Evolutionary conservation across 2,888 invertebrate genomes (phyloP).

Genomic region (Strigamia maritima): DNA sequence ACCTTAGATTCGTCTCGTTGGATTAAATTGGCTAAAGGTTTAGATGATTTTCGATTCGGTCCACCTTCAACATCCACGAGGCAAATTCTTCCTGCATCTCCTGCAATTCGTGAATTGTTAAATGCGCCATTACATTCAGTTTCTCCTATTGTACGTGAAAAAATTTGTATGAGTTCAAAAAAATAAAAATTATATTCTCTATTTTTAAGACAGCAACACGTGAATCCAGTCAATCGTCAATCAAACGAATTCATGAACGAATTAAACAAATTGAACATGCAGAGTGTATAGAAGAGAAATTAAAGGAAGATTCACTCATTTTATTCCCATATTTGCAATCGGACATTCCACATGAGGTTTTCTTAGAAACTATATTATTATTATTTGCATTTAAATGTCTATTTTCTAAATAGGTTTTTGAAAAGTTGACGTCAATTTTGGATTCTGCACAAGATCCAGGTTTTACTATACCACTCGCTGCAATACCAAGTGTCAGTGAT

Average conservation of each 20-base stretch:
- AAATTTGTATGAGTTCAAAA: not conserved
- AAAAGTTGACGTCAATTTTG: not conserved
- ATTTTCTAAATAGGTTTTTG: not conserved
- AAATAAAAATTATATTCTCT: not conserved
- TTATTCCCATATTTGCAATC: not conserved
- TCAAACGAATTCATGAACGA: not conserved
- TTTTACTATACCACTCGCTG: not conserved
- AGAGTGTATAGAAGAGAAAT: not conserved
- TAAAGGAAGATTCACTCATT: not conserved
- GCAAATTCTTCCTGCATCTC: not conserved
- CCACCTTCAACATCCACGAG: not conserved
- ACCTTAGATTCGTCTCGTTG: slow-evolving; percentile 1
- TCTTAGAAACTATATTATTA: not conserved
- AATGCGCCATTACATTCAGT: not conserved
- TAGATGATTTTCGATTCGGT: slow-evolving; percentile 35
- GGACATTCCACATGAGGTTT: not conserved
- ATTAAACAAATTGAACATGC: not conserved
- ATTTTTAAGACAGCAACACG: not conserved
- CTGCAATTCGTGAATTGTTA: not conserved
- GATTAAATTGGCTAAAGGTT: not conserved
- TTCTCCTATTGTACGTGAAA: not conserved
- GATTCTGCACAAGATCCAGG: not conserved
- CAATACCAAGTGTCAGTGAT: not conserved
- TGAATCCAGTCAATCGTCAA: not conserved
- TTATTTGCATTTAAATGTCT: not conserved